phyloP scores from a whole-genome alignment of 2,888 invertebrate genomes.

The Leptinotarsa juncta region DNA sequence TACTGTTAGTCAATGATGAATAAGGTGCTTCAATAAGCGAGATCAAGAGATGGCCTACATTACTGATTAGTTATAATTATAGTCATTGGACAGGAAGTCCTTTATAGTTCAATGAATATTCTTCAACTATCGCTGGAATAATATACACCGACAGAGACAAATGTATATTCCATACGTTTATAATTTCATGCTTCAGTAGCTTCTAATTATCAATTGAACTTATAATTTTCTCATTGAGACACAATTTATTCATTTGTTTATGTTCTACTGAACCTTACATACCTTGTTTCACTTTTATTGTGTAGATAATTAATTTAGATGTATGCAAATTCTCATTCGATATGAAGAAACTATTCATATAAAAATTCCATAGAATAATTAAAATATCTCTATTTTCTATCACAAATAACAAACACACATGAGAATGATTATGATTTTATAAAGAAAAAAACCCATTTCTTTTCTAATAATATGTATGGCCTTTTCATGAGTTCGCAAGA shows the following conservation, averaged over 20 bases:
- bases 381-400: no score
- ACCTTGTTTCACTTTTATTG: background rate
- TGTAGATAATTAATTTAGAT: background rate
- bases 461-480: no score
- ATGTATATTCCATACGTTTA: conserved; percentile 3
- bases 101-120: conserved; percentile 1
- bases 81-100: conserved; percentile 5
- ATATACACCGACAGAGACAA: conserved; percentile 18
- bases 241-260: conserved; percentile 7
- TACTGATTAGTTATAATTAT: background rate
- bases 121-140: background rate
- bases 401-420: no score
- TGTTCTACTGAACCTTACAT: conserved; percentile 1
- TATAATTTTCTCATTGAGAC: conserved; percentile 12
- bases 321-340: background rate
- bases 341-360: no score
- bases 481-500: no score
- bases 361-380: no score
- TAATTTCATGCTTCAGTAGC: conserved; percentile 8
- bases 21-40: background rate
- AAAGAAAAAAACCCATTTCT: no score
- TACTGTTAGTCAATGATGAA: no score
- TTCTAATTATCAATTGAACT: conserved; percentile 22
- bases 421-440: no score
- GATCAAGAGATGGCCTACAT: background rate